Evolutionary conservation across 2,888 invertebrate genomes (phyloP).

Genomic region (Melinopterus prodromus): DNA sequence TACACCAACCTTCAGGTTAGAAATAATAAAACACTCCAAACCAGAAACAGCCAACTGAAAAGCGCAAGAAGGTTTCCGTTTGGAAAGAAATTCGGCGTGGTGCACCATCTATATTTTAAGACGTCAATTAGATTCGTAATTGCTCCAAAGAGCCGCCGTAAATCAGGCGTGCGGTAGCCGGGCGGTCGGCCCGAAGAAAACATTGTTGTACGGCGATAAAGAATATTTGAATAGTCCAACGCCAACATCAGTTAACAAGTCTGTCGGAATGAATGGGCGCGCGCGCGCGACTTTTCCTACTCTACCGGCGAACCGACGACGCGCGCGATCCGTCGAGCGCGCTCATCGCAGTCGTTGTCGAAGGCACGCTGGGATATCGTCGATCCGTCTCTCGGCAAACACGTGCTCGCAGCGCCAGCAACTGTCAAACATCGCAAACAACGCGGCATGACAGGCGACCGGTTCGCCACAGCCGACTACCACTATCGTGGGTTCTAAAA

Average conservation of each 20-base stretch:
- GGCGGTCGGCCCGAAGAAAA: not conserved
- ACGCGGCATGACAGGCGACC: constrained; percentile 10
- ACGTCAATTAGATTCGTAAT: constrained; percentile 4
- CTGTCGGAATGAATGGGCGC: constrained; percentile 6
- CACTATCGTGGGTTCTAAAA: constrained; percentile 29
- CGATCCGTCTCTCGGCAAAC: constrained; percentile 20
- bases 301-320: not conserved
- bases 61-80: not conserved
- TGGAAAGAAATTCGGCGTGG: not conserved
- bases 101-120: not conserved
- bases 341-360: constrained; percentile 16
- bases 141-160: not conserved
- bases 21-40: not conserved
- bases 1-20: no score
- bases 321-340: constrained; percentile 14
- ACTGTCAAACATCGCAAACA: constrained; percentile 19
- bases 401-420: constrained; percentile 18
- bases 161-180: not conserved
- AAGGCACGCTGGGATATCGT: constrained; percentile 19
- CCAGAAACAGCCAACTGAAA: not conserved
- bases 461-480: not conserved
- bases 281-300: not conserved
- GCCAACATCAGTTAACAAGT: constrained; percentile 11
- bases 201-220: not conserved
- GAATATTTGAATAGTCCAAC: constrained; percentile 6